phyloP scores from a whole-genome alignment of 2,797 vertebrate species.

The Sus cebifrons region DNA sequence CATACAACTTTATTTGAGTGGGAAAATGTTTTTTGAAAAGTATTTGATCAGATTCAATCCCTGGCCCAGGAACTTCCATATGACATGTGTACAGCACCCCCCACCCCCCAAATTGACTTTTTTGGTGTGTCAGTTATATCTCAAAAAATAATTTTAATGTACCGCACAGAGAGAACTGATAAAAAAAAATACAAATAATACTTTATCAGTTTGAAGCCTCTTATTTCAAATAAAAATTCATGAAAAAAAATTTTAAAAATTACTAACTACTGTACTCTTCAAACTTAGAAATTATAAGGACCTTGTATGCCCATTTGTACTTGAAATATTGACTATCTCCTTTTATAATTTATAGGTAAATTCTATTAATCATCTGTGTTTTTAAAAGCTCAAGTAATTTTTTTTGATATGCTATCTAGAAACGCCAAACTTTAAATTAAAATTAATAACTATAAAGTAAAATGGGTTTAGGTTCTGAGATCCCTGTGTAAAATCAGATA shows the following conservation, averaged over 20 bases:
- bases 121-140: not conserved
- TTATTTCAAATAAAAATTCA: slow-evolving; percentile 35
- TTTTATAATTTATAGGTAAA: slow-evolving; percentile 24
- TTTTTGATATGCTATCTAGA: not conserved
- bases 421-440: not conserved
- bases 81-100: too few relatives aligned
- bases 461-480: not conserved
- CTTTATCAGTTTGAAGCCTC: not conserved
- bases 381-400: not conserved
- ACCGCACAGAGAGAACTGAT: not conserved
- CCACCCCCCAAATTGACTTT: not conserved
- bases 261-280: not conserved
- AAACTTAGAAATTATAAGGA: not conserved
- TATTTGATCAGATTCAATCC: not conserved
- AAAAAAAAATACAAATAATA: slow-evolving; percentile 28
- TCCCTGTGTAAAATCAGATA: not conserved
- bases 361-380: slow-evolving; percentile 15
- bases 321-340: not conserved
- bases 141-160: not conserved
- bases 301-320: not conserved
- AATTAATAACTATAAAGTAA: slow-evolving; percentile 20
- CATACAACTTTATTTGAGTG: slow-evolving; percentile 29
- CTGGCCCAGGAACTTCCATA: too few relatives aligned
- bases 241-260: not conserved
- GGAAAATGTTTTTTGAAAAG: slow-evolving; percentile 53